Conservation (phyloP, 2,113 vertebrate genomes). For the Mustela lutreola region DNA sequence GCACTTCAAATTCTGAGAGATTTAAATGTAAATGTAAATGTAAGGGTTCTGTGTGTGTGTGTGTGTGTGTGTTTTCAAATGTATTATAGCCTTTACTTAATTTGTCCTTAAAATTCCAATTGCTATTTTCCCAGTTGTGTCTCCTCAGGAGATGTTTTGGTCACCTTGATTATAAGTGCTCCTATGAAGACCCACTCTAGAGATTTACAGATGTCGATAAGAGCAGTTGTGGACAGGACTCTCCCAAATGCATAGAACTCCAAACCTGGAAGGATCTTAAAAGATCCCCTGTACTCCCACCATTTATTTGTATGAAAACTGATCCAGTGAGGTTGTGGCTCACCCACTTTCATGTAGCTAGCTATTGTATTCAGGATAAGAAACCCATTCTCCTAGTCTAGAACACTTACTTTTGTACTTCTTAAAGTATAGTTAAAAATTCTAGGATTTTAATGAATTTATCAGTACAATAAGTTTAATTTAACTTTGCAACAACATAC, state of each 20-base stretch:
- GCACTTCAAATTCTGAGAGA: not conserved
- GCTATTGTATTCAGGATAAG: not conserved
- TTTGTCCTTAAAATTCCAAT: not conserved
- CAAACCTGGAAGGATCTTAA: not conserved
- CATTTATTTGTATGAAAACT: not conserved
- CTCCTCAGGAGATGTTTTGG: not conserved
- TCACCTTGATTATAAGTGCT: not conserved
- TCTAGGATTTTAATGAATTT: constrained; percentile 55
- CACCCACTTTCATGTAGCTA: not conserved
- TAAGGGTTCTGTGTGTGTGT: not conserved
- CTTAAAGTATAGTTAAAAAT: not conserved
- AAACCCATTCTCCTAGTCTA: constrained; percentile 30
- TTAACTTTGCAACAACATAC: not conserved
- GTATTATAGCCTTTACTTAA: not conserved
- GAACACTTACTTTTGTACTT: not conserved
- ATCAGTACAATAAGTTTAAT: constrained; percentile 18
- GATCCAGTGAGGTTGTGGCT: not conserved
- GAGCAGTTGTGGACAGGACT: not conserved
- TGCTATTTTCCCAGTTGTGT: constrained; percentile 23
- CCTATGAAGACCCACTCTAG: not conserved
- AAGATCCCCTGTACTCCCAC: not conserved
- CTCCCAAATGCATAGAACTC: not conserved
- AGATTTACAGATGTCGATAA: not conserved
- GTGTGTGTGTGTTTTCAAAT: not conserved
- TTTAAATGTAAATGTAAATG: not conserved